Evolutionary conservation across 2,888 invertebrate genomes (phyloP).

Genomic region (Atethmia centrago): DNA sequence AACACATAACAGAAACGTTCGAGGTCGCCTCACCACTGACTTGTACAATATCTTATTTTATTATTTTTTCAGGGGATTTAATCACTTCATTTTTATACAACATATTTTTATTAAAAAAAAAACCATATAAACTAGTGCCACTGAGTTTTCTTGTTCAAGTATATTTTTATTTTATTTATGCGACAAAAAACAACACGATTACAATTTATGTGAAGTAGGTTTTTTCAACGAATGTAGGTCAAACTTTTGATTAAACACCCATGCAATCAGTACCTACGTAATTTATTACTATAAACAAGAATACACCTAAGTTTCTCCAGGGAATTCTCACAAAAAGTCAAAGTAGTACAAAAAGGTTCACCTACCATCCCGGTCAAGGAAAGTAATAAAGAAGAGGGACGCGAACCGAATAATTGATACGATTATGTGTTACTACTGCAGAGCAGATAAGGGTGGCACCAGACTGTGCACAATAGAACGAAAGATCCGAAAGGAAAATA

Average conservation of each 20-base stretch:
- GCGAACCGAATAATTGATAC: slow-evolving; percentile 89
- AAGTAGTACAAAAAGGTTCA: slow-evolving; percentile 74
- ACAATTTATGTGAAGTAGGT: slow-evolving; percentile 29
- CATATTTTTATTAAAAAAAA: background rate
- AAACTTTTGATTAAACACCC: slow-evolving; percentile 48
- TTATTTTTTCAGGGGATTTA: slow-evolving; percentile 52
- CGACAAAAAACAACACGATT: slow-evolving; percentile 15
- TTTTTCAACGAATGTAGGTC: slow-evolving; percentile 41
- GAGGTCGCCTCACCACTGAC: slow-evolving; percentile 55
- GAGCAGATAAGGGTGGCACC: slow-evolving; percentile 70
- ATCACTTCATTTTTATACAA: slow-evolving; percentile 46
- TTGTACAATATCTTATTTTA: slow-evolving; percentile 63
- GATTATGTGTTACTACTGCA: slow-evolving; percentile 85
- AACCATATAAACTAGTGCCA: slow-evolving; percentile 17
- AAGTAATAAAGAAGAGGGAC: slow-evolving; percentile 88
- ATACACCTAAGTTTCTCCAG: slow-evolving; percentile 52
- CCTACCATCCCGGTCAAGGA: slow-evolving; percentile 77
- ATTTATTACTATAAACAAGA: slow-evolving; percentile 62
- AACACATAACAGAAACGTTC: slow-evolving; percentile 83
- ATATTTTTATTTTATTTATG: slow-evolving; percentile 37
- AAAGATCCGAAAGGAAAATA: slow-evolving; percentile 7
- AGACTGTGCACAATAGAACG: slow-evolving; percentile 57
- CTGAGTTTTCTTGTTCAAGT: slow-evolving; percentile 33
- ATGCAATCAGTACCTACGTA: slow-evolving; percentile 50
- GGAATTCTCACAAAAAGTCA: slow-evolving; percentile 71